Conservation (phyloP, 2,113 vertebrate genomes). For the Brachyistius frenatus region DNA sequence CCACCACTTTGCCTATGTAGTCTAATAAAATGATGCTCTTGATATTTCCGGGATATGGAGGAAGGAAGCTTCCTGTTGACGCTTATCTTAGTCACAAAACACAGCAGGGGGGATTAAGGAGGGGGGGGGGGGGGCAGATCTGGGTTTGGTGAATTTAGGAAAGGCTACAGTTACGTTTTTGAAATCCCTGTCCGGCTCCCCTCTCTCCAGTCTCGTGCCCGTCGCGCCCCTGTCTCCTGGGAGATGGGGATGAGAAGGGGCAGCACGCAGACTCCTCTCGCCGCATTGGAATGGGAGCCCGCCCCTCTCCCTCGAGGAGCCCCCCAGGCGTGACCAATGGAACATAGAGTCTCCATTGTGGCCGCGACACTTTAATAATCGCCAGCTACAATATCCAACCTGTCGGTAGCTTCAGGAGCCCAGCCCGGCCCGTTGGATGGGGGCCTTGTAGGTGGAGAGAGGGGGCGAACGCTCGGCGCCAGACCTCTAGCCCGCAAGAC, state of each 20-base stretch:
- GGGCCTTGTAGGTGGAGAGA: conserved; percentile 79
- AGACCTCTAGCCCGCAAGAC: conserved; percentile 76
- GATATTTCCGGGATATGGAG: neutral
- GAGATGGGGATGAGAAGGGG: conserved; percentile 88
- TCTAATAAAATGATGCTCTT: neutral
- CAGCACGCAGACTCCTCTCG: conserved; percentile 96
- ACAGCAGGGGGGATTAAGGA: too few relatives aligned
- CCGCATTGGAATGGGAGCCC: conserved; percentile 86
- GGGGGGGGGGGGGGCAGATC: neutral
- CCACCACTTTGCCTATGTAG: too few relatives aligned
- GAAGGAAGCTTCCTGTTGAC: too few relatives aligned
- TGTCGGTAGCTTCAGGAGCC: conserved; percentile 97
- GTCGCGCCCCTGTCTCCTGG: conserved; percentile 88
- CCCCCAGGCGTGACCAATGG: conserved; percentile 97
- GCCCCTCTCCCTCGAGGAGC: conserved; percentile 87
- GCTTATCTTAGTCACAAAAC: too few relatives aligned
- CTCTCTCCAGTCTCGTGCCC: conserved; percentile 69
- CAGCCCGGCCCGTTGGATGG: conserved; percentile 85
- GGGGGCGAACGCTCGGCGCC: conserved; percentile 85
- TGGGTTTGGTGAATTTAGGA: neutral
- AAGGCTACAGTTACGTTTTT: neutral
- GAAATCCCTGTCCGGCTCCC: conserved; percentile 36
- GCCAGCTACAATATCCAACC: conserved; percentile 99
- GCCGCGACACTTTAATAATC: conserved; percentile 97
- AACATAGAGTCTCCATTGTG: conserved; percentile 98